Conservation (phyloP, 2,113 vertebrate genomes). For the Dolichallabes microphthalmus region DNA sequence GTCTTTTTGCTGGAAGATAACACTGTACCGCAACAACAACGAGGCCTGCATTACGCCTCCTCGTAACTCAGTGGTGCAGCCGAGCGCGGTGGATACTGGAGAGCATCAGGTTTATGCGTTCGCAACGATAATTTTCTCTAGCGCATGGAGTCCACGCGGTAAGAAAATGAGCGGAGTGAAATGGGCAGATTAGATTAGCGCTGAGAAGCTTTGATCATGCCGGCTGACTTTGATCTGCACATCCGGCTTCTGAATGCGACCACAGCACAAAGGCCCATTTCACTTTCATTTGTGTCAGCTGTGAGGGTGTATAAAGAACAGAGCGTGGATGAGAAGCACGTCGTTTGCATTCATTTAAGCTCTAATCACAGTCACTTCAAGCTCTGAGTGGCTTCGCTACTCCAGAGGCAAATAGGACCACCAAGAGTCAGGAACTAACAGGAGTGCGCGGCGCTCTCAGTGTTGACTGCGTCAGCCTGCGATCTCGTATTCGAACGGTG, state of each 20-base stretch:
- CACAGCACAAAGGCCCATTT: conserved; percentile 45
- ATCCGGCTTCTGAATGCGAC: conserved; percentile 30
- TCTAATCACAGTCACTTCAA: conserved; percentile 45
- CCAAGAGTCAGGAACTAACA: conserved; percentile 25
- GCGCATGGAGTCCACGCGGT: conserved; percentile 36
- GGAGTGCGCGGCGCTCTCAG: not conserved
- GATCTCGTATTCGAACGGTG: not conserved
- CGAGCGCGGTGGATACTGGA: not conserved
- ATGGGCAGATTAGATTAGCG: conserved; percentile 64
- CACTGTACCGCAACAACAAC: not conserved
- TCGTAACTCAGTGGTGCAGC: not conserved
- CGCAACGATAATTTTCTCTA: not conserved
- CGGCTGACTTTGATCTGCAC: conserved; percentile 66
- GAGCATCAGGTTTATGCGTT: conserved; percentile 1
- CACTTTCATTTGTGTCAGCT: conserved; percentile 51
- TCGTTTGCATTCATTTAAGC: conserved; percentile 44
- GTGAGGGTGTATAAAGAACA: conserved; percentile 8
- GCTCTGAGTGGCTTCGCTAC: conserved; percentile 20
- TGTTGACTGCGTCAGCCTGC: not conserved
- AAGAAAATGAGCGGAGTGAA: conserved; percentile 54
- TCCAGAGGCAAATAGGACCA: conserved; percentile 39
- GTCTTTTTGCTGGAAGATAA: not conserved
- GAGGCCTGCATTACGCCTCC: not conserved
- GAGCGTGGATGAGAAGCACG: conserved; percentile 31
- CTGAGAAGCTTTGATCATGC: conserved; percentile 64